A percentile compares a stretch with the other conserved stretches of the same genome.
Conservation (phyloP, 2,888 invertebrate species). For the Oscheius sp. region DNA sequence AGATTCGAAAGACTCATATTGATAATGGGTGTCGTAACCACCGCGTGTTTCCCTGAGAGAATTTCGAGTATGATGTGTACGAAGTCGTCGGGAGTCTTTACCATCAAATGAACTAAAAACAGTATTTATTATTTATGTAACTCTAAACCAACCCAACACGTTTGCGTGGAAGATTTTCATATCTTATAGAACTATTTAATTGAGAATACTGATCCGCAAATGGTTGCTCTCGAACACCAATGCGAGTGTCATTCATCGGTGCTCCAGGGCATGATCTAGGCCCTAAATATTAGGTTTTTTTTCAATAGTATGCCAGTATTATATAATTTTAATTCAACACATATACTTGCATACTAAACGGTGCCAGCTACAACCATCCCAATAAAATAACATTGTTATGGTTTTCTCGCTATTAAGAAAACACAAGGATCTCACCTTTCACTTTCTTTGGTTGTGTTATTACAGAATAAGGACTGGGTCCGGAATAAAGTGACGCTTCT, state of each 20-base stretch:
- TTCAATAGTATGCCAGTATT: background rate
- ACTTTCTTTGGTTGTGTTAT: constrained; percentile 51
- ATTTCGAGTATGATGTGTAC: background rate
- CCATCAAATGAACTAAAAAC: constrained; percentile 5
- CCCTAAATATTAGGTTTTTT: constrained; percentile 12
- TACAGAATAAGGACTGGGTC: constrained; percentile 54
- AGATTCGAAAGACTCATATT: constrained; percentile 35
- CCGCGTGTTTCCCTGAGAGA: constrained; percentile 1
- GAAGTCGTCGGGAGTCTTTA: background rate
- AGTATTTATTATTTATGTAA: background rate
- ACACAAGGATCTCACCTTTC: constrained; percentile 39
- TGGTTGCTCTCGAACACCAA: constrained; percentile 1
- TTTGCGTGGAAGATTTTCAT: constrained; percentile 36
- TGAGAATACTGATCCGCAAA: constrained; percentile 36
- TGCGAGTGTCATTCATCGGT: constrained; percentile 41
- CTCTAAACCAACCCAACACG: constrained; percentile 9
- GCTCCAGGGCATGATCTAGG: constrained; percentile 58
- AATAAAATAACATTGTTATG: too few relatives aligned
- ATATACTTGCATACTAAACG: too few relatives aligned
- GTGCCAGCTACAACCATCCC: too few relatives aligned
- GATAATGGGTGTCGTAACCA: background rate
- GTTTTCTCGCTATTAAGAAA: too few relatives aligned
- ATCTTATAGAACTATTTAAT: constrained; percentile 26
- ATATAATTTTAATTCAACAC: too few relatives aligned
- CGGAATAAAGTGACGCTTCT: constrained; percentile 20